These are phyloP conservation scores for Coracias cyanogaster DNA, from an alignment of 2,797 vertebrate genomes.

Conservation along the genomic window DNA sequence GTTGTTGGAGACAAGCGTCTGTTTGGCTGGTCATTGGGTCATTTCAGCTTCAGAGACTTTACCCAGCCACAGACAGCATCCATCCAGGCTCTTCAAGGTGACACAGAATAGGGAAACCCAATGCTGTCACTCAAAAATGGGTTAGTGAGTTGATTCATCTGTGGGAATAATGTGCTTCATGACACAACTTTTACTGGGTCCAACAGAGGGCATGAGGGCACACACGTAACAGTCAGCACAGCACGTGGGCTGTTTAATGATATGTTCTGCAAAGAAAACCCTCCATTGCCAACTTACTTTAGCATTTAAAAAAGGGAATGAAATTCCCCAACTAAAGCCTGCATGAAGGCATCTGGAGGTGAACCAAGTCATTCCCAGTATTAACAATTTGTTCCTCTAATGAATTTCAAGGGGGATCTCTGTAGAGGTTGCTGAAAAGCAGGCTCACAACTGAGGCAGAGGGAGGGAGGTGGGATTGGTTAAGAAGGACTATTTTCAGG, in stretches of 20 bases:
- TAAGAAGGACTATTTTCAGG: background rate
- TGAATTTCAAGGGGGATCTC: background rate
- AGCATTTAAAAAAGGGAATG: background rate
- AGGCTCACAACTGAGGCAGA: background rate
- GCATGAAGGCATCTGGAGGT: background rate
- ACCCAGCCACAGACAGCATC: background rate
- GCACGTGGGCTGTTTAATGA: background rate
- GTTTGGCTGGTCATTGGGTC: background rate
- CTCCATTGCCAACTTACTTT: background rate
- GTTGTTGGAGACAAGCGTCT: background rate
- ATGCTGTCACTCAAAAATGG: background rate
- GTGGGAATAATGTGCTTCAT: background rate
- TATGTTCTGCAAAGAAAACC: background rate
- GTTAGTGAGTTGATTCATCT: background rate
- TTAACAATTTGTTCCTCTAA: background rate
- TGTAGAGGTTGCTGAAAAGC: background rate
- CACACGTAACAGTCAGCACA: accelerated
- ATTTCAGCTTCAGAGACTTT: background rate
- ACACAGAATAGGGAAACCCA: background rate
- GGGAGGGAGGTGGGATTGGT: background rate
- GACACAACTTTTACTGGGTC: background rate
- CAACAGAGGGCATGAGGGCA: background rate
- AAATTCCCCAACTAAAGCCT: background rate
- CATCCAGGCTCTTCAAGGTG: background rate
- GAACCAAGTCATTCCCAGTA: background rate